These are phyloP conservation scores for Pegoplata infirma DNA, from an alignment of 2,888 invertebrate genomes.

Conservation along the genomic window DNA sequence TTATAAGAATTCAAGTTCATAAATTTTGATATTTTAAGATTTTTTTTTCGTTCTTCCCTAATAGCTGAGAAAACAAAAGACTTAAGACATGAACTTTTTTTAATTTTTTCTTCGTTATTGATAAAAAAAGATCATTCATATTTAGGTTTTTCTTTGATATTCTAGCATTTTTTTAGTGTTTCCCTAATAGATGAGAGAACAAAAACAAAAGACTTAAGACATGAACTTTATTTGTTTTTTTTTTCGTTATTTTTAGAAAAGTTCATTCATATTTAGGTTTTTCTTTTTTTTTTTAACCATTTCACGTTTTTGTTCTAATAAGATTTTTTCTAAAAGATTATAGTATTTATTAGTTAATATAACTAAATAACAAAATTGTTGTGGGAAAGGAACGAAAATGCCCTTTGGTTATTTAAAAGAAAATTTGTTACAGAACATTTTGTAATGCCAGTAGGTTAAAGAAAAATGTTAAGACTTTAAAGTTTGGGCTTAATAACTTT, in stretches of 20 bases:
- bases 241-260: not conserved
- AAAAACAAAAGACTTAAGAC: not conserved
- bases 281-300: conserved; percentile 33
- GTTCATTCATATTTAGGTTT: not conserved
- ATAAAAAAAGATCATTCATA: not conserved
- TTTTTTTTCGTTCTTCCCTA: not conserved
- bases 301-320: conserved; percentile 62
- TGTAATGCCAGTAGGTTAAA: conserved; percentile 56
- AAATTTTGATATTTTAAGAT: not conserved
- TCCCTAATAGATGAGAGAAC: not conserved
- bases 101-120: too few species aligned
- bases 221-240: not conserved
- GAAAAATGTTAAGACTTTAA: too few species aligned
- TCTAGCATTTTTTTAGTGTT: conserved; percentile 1
- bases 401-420: not conserved
- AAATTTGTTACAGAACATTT: not conserved
- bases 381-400: not conserved
- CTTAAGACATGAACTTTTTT: too few species aligned
- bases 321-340: conserved; percentile 57
- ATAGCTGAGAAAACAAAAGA: not conserved
- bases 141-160: too few species aligned
- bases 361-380: not conserved
- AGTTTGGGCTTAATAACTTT: too few species aligned
- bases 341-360: not conserved
- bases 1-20: not conserved